A percentile compares a stretch with the other conserved stretches of the same genome.
These are phyloP conservation scores for Sceliomorpha sp. DNA, from an alignment of 2,888 invertebrate species.

Conservation along the genomic window DNA sequence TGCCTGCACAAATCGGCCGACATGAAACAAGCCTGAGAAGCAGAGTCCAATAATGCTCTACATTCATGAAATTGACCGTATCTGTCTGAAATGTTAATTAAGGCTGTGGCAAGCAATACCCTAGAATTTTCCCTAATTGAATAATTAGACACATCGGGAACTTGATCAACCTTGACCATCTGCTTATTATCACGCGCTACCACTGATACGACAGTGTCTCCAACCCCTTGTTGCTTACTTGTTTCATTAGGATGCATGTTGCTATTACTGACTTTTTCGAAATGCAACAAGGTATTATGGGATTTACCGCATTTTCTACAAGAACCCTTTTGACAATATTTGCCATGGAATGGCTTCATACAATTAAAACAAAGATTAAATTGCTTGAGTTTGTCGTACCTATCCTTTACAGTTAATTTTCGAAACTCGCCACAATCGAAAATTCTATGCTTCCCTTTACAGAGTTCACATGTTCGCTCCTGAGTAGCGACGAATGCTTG, in stretches of 20 bases:
- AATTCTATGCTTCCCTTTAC: slow-evolving; percentile 8
- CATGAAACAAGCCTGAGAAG: slow-evolving; percentile 6
- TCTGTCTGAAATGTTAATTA: slow-evolving; percentile 3
- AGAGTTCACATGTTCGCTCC: not conserved
- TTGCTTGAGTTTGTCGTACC: not conserved
- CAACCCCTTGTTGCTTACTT: not conserved
- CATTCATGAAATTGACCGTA: slow-evolving; percentile 1
- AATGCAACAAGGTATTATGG: slow-evolving; percentile 22
- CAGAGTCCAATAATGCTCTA: no score
- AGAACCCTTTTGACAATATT: slow-evolving; percentile 4
- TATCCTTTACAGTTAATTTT: not conserved
- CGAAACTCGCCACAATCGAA: slow-evolving; percentile 8
- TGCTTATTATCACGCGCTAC: slow-evolving; percentile 1
- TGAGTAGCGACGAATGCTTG: slow-evolving; percentile 1
- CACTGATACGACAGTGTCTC: not conserved
- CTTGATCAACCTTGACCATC: no score
- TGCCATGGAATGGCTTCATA: slow-evolving; percentile 6
- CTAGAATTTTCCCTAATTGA: not conserved
- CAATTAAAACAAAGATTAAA: slow-evolving; percentile 18
- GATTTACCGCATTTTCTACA: slow-evolving; percentile 7
- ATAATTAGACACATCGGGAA: no score
- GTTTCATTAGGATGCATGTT: not conserved
- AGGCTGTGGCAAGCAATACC: slow-evolving; percentile 6
- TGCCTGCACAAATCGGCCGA: not conserved
- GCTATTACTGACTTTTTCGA: not conserved